These are phyloP conservation scores for Megalurothrips usitatus DNA, from an alignment of 2,888 invertebrate genomes.

Conservation along the genomic window DNA sequence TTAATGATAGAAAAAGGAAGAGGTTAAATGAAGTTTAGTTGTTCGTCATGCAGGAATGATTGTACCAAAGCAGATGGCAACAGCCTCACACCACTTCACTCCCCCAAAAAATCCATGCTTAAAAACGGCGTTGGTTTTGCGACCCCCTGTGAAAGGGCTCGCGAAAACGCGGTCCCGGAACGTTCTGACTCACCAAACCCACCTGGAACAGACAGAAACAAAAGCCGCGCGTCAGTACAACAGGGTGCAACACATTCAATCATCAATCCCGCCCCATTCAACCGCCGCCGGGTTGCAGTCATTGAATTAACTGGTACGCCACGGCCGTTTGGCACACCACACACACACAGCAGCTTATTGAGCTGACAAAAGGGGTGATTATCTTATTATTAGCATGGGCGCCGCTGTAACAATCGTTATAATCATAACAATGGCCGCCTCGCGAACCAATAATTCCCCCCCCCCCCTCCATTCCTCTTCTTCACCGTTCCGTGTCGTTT, in stretches of 20 bases:
- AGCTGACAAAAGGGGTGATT: not conserved
- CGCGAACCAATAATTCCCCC: no score
- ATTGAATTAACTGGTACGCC: not conserved
- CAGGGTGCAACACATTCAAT: not conserved
- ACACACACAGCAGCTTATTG: conserved; percentile 1
- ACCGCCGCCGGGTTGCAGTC: not conserved
- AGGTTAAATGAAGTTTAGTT: not conserved
- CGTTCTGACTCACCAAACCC: conserved; percentile 12
- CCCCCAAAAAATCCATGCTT: conserved; percentile 10
- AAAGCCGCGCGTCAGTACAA: not conserved
- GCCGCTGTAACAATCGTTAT: conserved; percentile 7
- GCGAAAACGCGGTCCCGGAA: not conserved
- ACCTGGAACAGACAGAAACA: conserved; percentile 11
- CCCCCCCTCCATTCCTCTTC: no score
- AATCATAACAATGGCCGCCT: not conserved
- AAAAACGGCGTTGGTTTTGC: conserved; percentile 12
- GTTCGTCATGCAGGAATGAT: not conserved
- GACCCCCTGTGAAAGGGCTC: not conserved
- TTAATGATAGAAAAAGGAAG: not conserved
- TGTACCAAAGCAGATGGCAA: not conserved
- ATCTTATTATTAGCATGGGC: not conserved
- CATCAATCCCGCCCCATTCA: not conserved
- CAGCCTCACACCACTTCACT: conserved; percentile 17
- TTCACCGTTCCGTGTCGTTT: no score
- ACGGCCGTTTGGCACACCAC: not conserved